Percentiles rank a stretch among this genome's conserved stretches.
Conservation (phyloP, 1,140 invertebrate species). For the Conus ventricosus region DNA sequence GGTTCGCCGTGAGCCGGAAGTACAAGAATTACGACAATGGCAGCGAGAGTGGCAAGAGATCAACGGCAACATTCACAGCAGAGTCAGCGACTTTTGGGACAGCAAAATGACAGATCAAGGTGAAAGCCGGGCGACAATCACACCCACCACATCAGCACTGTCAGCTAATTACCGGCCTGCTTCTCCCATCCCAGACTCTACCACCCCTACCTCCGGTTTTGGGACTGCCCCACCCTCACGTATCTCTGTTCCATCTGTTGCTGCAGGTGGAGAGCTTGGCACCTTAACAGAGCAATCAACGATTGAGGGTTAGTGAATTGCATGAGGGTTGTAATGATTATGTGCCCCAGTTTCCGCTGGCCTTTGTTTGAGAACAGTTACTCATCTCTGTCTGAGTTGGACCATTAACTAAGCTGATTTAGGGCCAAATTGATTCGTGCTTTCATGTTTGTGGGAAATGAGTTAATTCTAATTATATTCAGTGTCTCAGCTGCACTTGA, state of each 20-base stretch:
- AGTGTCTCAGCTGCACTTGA: too few relatives aligned
- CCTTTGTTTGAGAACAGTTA: too few relatives aligned
- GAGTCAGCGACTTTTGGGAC: slow-evolving; percentile 72
- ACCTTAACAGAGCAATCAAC: neutral
- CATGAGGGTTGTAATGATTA: too few relatives aligned
- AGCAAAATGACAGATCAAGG: slow-evolving; percentile 66
- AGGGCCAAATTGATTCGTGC: too few relatives aligned
- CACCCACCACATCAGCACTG: neutral
- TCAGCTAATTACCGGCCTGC: neutral
- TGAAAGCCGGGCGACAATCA: neutral
- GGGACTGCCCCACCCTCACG: slow-evolving; percentile 18
- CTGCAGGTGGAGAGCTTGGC: neutral
- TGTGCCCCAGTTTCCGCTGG: too few relatives aligned
- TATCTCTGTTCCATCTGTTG: slow-evolving; percentile 1
- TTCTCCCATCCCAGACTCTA: slow-evolving; percentile 14
- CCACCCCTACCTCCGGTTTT: slow-evolving; percentile 25
- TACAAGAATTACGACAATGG: slow-evolving; percentile 74
- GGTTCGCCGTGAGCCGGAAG: slow-evolving; percentile 68
- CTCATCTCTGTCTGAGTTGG: too few relatives aligned
- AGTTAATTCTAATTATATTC: too few relatives aligned
- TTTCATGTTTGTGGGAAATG: too few relatives aligned
- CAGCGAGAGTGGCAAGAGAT: slow-evolving; percentile 73
- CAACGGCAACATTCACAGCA: slow-evolving; percentile 63
- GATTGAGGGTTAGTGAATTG: neutral
- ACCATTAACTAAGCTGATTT: too few relatives aligned